A percentile compares a stretch with the other conserved stretches of the same genome.
Evolutionary conservation across 35 echinoderm and acorn worm genomes (phyloP).

Genomic region (Acanthaster planci): DNA sequence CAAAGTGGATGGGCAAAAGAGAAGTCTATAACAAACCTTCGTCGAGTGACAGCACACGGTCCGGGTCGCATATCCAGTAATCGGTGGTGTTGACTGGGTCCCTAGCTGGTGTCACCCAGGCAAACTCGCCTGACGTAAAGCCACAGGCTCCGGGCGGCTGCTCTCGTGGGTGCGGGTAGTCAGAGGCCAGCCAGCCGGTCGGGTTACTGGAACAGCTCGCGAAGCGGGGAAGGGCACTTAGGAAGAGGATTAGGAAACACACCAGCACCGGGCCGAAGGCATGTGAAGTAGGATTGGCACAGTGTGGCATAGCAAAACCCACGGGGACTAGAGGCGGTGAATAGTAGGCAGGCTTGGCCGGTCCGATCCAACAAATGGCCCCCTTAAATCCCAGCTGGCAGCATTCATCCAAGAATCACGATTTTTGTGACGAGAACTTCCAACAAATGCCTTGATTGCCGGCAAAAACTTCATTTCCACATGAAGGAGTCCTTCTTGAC

Average conservation of each 20-base stretch:
- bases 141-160: background rate
- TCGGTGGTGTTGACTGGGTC: background rate
- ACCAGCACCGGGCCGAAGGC: conserved; percentile 26
- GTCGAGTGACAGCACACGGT: background rate
- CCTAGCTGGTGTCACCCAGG: background rate
- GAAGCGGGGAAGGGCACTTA: conserved; percentile 14
- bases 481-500: too few species aligned
- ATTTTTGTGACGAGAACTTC: too few species aligned
- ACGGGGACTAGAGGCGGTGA: background rate
- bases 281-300: conserved; percentile 7
- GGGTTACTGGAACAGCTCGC: background rate
- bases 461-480: too few species aligned
- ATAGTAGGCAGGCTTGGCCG: background rate
- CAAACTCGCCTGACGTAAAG: background rate
- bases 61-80: conserved; percentile 15
- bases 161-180: conserved; percentile 1
- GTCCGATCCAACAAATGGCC: too few species aligned
- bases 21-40: conserved; percentile 1
- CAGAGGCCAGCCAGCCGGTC: conserved; percentile 11
- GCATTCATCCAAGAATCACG: too few species aligned
- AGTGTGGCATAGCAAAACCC: conserved; percentile 20
- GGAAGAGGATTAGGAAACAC: background rate
- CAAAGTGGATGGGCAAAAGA: background rate
- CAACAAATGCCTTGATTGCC: too few species aligned
- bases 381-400: too few species aligned